Evolutionary conservation across 2,888 invertebrate genomes (phyloP), one percentile per base, ranked within the genome.

Genomic region (Acholoe squamosa): DNA sequence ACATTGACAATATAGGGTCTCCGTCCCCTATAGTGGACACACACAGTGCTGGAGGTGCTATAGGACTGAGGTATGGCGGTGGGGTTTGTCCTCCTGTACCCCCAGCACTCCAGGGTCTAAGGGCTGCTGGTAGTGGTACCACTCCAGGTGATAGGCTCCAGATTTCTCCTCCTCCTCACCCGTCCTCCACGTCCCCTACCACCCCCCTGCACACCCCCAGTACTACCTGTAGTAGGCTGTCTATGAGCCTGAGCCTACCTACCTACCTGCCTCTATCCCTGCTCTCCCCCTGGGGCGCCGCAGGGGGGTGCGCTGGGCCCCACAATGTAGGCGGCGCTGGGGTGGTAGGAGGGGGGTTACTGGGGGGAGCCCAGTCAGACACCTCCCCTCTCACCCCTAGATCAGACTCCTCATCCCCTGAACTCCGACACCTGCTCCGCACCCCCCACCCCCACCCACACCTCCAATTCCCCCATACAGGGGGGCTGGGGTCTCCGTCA

Each of bases 191-290:
- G 51, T 19, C 80, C 28, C 31, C 28, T 33, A 31, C 54, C 34
- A 54, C 54, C 28, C n/a, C 89, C 33, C 76, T n/a, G 33, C n/a
- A 34, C 71, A n/a, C 89, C 89, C 22, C 67, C 34, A 16, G 34
- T 34, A 22, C 52, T 33, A 3, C 77, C 76, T 0, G 51, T 25
- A n/a, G 25, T 25, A 51, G 54, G n/a, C 16, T 86, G 54, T 52
- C 28, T 54, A 54, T 86, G 54, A 86, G 52, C 52, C 56, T 86
- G 5, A 86, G 86, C 33, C 52, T 86, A 0, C 86, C 86, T 31
- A 86, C 86, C 33, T 86, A 86, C 86, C 54, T 86, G 54, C 86
- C 86, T 1, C 56, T 86, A 5, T 86, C 86, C 31, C 86, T 86
- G n/a, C 86, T 86, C 7, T 86, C 80, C 54, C 54, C 76, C 61